Conservation (phyloP, 1,140 invertebrate genomes). For the Pseudomyrmex concolor region DNA sequence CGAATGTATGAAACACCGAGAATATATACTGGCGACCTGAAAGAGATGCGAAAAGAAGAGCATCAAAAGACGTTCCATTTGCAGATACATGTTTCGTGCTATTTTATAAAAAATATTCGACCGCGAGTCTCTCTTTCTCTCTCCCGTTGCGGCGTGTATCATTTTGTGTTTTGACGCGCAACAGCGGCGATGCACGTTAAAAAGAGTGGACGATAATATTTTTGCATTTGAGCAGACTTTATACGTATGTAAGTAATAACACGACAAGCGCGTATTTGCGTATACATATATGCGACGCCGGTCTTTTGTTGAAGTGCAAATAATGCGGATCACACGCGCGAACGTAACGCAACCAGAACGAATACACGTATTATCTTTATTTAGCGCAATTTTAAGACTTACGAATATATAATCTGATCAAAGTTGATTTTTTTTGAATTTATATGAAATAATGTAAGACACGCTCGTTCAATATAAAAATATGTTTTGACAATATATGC, state of each 20-base stretch:
- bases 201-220: slow-evolving; percentile 18
- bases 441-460: slow-evolving; percentile 5
- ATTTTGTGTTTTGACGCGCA: neutral
- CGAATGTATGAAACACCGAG: neutral
- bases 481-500: slow-evolving; percentile 1
- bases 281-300: slow-evolving; percentile 25
- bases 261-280: neutral
- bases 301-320: neutral
- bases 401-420: neutral
- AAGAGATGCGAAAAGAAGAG: slow-evolving; percentile 30
- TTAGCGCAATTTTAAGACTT: slow-evolving; percentile 53
- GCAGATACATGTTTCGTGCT: neutral
- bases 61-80: slow-evolving; percentile 48
- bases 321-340: slow-evolving; percentile 32
- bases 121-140: neutral
- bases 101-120: slow-evolving; percentile 39
- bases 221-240: neutral
- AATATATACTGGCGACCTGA: neutral
- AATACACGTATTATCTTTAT: slow-evolving; percentile 47
- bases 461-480: slow-evolving; percentile 19
- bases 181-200: neutral
- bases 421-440: slow-evolving; percentile 4
- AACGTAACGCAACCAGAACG: slow-evolving; percentile 13
- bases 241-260: slow-evolving; percentile 2
- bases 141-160: neutral